Conservation (phyloP, 2,797 vertebrate genomes). For the Bufotes viridis region DNA sequence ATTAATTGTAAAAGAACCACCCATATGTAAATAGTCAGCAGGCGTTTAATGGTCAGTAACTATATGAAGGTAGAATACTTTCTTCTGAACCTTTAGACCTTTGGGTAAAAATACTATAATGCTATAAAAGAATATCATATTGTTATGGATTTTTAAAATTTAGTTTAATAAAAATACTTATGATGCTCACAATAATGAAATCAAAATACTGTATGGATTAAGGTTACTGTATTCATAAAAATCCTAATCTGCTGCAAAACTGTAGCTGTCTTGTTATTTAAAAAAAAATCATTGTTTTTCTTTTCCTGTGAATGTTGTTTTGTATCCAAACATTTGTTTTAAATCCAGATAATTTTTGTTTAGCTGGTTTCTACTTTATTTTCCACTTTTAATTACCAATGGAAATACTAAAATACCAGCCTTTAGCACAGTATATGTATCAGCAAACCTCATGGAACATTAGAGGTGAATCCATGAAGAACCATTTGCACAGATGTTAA, state of each 20-base stretch:
- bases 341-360: background rate
- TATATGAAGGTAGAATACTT: background rate
- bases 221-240: background rate
- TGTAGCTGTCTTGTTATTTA: too few species aligned
- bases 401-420: background rate
- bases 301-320: background rate
- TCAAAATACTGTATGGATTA: background rate
- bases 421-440: background rate
- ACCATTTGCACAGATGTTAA: conserved; percentile 19
- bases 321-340: background rate
- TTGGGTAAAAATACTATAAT: too few species aligned
- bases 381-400: background rate
- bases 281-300: too few species aligned
- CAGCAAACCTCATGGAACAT: background rate
- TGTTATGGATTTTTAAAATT: background rate
- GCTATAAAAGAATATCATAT: background rate
- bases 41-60: background rate
- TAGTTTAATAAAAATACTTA: background rate
- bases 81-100: background rate
- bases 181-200: background rate
- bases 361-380: background rate
- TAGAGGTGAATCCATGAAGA: background rate
- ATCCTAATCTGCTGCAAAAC: background rate
- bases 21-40: too few species aligned
- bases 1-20: too few species aligned